Evolutionary conservation across 2,888 invertebrate species (phyloP), one percentile per base, ranked within the genome.

Genomic region (Unio delphinus): DNA sequence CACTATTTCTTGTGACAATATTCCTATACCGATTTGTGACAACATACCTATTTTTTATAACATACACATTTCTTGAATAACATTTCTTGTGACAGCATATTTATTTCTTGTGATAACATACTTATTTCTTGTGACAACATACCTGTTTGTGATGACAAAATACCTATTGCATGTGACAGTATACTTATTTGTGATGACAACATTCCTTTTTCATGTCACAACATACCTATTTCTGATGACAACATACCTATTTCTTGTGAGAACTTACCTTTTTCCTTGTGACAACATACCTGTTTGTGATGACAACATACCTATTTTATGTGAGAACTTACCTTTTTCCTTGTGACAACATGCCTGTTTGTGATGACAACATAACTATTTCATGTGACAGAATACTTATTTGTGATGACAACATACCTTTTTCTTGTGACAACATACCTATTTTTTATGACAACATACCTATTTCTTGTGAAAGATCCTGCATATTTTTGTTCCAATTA

Each of bases 401-500:
- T 23, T 23, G 23, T 23, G 23, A 23, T 23, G 23, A 23, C 1
- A 30, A 66, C 1, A 58, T 18, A 65, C 26, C 54, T 6, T 23
- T 54, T 59, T 34, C 5, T 45, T 23, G n/a, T 18, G 17, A 20
- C 55, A 28, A 60, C 60, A 58, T 18, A 65, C 26, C 54, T 6
- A 20, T 54, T 59, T 34, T 26, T 45, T 23, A 11, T 18, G 17
- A 20, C 55, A 28, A 60, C 60, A 73, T 72, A 87, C 88, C 88
- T 61, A 89, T 83, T 75, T 88, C 84, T 73, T 82, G 82, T 2
- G 87, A 82, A 8, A 88, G 63, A 54, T 79, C 79, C 28, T 82
- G 79, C 55, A 89, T 79, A 61, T 86, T 80, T 68, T 88, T 83
- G 69, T 88, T 86, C 89, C 89, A 89, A 68, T 86, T 81, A 70